Evolutionary conservation across 2,888 invertebrate species (phyloP), one percentile per base, ranked within the genome.

Genomic region (Melikaiella ostensackeni): DNA sequence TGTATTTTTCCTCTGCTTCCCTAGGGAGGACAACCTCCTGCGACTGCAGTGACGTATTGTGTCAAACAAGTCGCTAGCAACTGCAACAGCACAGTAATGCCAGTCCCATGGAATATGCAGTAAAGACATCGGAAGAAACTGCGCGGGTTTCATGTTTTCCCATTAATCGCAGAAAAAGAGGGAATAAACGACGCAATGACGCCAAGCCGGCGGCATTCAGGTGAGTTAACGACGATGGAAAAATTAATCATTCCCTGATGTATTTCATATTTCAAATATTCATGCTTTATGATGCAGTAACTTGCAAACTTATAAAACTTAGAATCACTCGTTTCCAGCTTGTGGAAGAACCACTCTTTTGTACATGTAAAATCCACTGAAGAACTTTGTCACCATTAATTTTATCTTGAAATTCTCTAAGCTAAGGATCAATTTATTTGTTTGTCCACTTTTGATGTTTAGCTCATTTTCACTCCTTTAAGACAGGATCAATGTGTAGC

Each of bases 1-100:
- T n/a, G n/a, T n/a, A 2, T 9, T 24, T 73, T 46, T 70, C 77
- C 74, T 75, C 75, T 81, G 80, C 79, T 81, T 85, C 81, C 21
- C 62, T 21, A 1, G 35, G 21, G 13, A 63, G 80, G 79, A 81
- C 80, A 82, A 83, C 46, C 55, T 79, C 55, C 46, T 77, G 74
- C 35, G 62, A 79, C 61, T 63, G 35, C 21, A n/a, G 21, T 63
- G n/a, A 3, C 11, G n/a, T 63, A 35, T 38, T 35, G 63, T 35
- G 13, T 63, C 35, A 13, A 35, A 35, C 35, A 63, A 63, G 33
- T 35, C 63, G 33, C 63, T 35, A 63, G 63, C 21, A 63, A 63
- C 35, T 63, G 63, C 35, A 63, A 38, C 21, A 21, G 9, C n/a
- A n/a, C 35, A 63, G 33, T 35, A 63, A 63, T 35, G n/a, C 33